Evolutionary conservation across 2,888 invertebrate genomes (phyloP).

Genomic region (Corbicula japonica): DNA sequence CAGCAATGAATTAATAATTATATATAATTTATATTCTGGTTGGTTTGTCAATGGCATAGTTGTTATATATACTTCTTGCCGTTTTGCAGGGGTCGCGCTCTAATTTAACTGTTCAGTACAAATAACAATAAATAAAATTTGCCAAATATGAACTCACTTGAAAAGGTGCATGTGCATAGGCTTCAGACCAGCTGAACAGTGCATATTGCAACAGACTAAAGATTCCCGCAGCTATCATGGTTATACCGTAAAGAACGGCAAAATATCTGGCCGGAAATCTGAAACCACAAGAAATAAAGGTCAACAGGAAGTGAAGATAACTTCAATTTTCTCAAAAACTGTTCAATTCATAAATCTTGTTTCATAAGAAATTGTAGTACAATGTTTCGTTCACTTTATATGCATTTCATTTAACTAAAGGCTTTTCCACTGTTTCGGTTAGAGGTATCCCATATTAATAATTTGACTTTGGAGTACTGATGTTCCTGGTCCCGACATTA

Average conservation of each 20-base stretch:
- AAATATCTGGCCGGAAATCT: conserved; percentile 77
- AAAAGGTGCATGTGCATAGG: conserved; percentile 33
- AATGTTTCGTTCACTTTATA: neutral
- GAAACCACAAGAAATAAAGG: conserved; percentile 18
- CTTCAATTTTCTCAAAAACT: neutral
- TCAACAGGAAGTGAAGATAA: neutral
- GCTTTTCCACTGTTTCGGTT: neutral
- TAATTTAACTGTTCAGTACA: neutral
- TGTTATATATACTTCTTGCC: neutral
- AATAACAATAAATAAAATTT: neutral
- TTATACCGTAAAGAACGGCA: conserved; percentile 74
- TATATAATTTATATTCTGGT: neutral
- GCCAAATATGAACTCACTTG: conserved; percentile 13
- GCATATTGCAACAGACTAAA: conserved; percentile 71
- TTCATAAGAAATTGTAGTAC: neutral
- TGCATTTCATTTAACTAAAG: neutral
- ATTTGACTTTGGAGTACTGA: neutral
- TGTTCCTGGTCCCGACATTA: neutral
- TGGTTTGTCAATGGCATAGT: neutral
- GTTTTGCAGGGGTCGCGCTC: neutral
- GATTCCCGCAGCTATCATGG: conserved; percentile 67
- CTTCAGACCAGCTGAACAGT: conserved; percentile 70
- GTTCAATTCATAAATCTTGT: neutral
- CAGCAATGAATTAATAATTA: neutral
- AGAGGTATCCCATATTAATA: neutral